A percentile compares a stretch with the other conserved stretches of the same genome.
Evolutionary conservation across 2,797 vertebrate genomes (phyloP).

Genomic region (Garrulus glandarius): DNA sequence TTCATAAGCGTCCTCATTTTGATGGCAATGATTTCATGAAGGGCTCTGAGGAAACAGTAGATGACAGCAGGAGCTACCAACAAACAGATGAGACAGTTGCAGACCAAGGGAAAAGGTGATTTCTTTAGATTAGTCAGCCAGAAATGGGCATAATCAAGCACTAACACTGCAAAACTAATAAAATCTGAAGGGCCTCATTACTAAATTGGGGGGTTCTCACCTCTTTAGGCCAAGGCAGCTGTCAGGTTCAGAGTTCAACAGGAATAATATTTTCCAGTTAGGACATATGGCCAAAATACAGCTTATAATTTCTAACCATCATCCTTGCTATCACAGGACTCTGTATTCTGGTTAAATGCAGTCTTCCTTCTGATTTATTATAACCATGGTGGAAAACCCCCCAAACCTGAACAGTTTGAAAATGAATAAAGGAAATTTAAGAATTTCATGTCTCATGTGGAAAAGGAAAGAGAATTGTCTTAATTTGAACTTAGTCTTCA

Average conservation of each 20-base stretch:
- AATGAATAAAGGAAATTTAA: background rate
- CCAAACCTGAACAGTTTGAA: background rate
- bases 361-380: background rate
- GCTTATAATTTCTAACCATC: background rate
- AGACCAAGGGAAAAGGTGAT: background rate
- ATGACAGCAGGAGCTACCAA: background rate
- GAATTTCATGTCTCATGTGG: background rate
- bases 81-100: background rate
- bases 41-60: background rate
- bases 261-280: background rate
- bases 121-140: background rate
- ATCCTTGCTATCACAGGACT: background rate
- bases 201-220: background rate
- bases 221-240: background rate
- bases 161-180: background rate
- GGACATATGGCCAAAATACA: background rate
- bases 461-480: background rate
- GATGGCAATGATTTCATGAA: background rate
- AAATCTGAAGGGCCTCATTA: background rate
- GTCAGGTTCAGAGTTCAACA: background rate
- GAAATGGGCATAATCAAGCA: background rate
- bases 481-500: background rate
- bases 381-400: accelerated
- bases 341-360: background rate
- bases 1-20: background rate